phyloP scores from a whole-genome alignment of 2,797 vertebrate genomes.

The Girardinus metallicus region DNA sequence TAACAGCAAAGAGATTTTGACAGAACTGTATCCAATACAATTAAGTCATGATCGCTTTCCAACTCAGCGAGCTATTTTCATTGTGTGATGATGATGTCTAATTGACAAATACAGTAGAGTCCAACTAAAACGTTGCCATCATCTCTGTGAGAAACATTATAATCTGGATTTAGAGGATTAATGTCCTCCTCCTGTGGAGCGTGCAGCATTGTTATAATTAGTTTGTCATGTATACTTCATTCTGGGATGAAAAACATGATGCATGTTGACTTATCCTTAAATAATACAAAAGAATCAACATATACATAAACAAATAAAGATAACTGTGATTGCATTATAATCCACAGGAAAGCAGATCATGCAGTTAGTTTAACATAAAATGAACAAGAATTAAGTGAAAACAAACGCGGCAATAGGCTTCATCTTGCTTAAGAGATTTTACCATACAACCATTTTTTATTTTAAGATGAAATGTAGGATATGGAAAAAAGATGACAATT shows the following conservation, averaged over 20 bases:
- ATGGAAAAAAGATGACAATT: not conserved
- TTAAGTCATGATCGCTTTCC: slow-evolving; percentile 33
- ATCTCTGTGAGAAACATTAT: slow-evolving; percentile 29
- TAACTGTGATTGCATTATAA: not conserved
- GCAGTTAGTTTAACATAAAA: not conserved
- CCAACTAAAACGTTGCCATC: slow-evolving; percentile 26
- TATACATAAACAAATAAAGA: not conserved
- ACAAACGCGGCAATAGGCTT: not conserved
- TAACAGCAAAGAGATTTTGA: slow-evolving; percentile 35
- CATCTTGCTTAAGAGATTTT: not conserved
- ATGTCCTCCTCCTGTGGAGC: slow-evolving; percentile 9
- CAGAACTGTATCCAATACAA: slow-evolving; percentile 52
- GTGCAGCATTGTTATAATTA: slow-evolving; percentile 26
- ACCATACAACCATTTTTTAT: not conserved
- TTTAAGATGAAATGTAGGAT: not conserved
- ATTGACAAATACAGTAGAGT: slow-evolving; percentile 24
- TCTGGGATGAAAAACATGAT: slow-evolving; percentile 13
- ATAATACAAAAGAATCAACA: not conserved
- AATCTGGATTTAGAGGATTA: slow-evolving; percentile 59
- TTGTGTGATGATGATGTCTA: slow-evolving; percentile 29
- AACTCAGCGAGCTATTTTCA: slow-evolving; percentile 47
- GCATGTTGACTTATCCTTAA: not conserved
- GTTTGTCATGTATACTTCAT: slow-evolving; percentile 19
- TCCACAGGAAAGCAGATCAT: not conserved
- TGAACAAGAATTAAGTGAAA: not conserved